phyloP scores from a whole-genome alignment of 2,797 vertebrate species.

The Spizella passerina region DNA sequence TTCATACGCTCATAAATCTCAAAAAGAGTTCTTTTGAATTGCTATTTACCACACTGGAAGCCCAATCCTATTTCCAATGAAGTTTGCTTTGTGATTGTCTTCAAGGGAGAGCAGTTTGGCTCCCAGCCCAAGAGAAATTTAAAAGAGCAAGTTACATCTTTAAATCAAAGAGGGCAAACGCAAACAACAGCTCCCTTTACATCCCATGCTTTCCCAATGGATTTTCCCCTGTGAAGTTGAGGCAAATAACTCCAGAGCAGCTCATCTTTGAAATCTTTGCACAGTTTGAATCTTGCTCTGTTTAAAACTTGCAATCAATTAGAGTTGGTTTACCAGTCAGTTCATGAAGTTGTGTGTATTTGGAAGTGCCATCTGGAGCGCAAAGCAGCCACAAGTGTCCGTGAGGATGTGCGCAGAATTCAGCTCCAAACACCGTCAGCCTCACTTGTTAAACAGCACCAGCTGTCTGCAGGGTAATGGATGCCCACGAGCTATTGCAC shows the following conservation, averaged over 20 bases:
- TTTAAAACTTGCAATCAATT: neutral
- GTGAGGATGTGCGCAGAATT: neutral
- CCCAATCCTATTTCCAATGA: conserved; percentile 16
- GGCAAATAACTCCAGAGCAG: neutral
- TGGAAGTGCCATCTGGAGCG: conserved; percentile 39
- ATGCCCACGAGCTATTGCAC: neutral
- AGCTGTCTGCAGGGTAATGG: neutral
- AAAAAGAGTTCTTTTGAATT: conserved; percentile 26
- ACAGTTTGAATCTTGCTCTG: neutral
- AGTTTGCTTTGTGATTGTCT: conserved; percentile 25
- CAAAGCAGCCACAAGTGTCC: conserved; percentile 2
- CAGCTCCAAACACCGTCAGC: neutral
- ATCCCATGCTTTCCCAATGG: neutral
- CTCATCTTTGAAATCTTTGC: neutral
- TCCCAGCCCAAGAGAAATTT: conserved; percentile 18
- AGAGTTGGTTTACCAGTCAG: neutral
- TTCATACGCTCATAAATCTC: conserved; percentile 33
- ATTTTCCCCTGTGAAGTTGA: neutral
- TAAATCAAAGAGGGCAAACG: conserved; percentile 34
- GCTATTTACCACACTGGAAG: conserved; percentile 37
- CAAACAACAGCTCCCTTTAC: conserved; percentile 17
- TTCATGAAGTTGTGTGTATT: neutral
- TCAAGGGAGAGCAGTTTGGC: conserved; percentile 38
- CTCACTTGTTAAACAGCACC: neutral
- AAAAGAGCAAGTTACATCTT: conserved; percentile 49